These are phyloP conservation scores for Bombyx huttoni DNA, from an alignment of 2,888 invertebrate genomes.

Conservation along the genomic window DNA sequence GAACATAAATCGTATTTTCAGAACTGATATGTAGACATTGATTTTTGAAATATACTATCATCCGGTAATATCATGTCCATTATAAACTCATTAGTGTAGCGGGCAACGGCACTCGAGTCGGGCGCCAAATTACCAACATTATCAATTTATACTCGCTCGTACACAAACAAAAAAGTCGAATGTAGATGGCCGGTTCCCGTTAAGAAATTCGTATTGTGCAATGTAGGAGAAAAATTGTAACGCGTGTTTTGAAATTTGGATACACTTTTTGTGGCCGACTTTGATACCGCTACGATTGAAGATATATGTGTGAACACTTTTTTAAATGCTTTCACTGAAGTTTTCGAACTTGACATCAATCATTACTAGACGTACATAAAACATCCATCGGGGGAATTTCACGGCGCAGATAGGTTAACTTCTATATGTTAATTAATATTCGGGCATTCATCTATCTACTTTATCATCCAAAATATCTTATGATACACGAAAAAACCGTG, in stretches of 20 bases:
- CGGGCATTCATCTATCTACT: not conserved
- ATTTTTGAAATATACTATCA: conserved; percentile 65
- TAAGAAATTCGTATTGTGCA: conserved; percentile 71
- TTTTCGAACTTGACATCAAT: conserved; percentile 53
- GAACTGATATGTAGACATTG: conserved; percentile 56
- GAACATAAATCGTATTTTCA: not conserved
- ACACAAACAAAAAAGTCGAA: conserved; percentile 69
- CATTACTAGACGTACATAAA: conserved; percentile 18
- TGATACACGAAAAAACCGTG: too few relatives aligned
- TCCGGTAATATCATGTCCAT: conserved; percentile 62
- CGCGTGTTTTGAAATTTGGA: conserved; percentile 58
- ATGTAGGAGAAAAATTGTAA: conserved; percentile 68
- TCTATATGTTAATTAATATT: not conserved
- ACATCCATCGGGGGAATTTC: not conserved
- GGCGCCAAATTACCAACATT: conserved; percentile 71
- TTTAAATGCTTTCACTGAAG: conserved; percentile 54
- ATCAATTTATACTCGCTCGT: conserved; percentile 66
- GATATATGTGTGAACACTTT: conserved; percentile 34
- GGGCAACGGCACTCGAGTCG: conserved; percentile 64
- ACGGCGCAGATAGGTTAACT: not conserved
- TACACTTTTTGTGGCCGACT: conserved; percentile 50
- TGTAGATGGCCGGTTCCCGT: conserved; percentile 67
- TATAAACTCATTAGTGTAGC: conserved; percentile 71
- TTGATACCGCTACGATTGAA: conserved; percentile 54
- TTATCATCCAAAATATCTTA: too few relatives aligned